These are phyloP conservation scores for Atractosteus spatula DNA, from an alignment of 2,113 vertebrate species.

Conservation along the genomic window DNA sequence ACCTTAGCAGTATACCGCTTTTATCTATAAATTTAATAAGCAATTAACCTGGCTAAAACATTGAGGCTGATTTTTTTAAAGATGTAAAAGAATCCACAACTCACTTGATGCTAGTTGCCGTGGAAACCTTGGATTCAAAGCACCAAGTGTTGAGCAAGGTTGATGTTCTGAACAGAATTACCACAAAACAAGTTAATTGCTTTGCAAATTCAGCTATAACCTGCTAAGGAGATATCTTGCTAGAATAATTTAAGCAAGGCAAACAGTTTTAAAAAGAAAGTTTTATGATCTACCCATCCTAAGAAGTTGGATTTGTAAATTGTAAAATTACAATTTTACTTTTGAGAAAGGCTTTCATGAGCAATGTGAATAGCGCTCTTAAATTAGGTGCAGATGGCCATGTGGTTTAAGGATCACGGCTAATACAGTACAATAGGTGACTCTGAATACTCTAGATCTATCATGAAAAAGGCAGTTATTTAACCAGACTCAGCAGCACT, in stretches of 20 bases:
- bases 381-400: too few relatives aligned
- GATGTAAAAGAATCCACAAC: conserved; percentile 38
- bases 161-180: conserved; percentile 40
- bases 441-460: conserved; percentile 62
- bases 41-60: conserved; percentile 51
- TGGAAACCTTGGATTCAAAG: conserved; percentile 53
- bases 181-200: conserved; percentile 49
- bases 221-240: conserved; percentile 49
- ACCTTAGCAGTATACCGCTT: conserved; percentile 33
- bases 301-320: conserved; percentile 13
- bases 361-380: too few relatives aligned
- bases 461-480: conserved; percentile 62
- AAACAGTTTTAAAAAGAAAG: conserved; percentile 32
- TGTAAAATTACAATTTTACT: too few relatives aligned
- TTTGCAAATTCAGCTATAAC: conserved; percentile 55
- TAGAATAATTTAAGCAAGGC: conserved; percentile 29
- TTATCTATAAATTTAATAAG: conserved; percentile 41
- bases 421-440: conserved; percentile 61
- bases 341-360: too few relatives aligned
- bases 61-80: conserved; percentile 32
- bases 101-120: conserved; percentile 49
- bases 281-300: conserved; percentile 44
- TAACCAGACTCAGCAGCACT: conserved; percentile 68
- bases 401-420: conserved; percentile 50
- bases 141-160: conserved; percentile 32